Evolutionary conservation across 1,140 invertebrate genomes (phyloP).

Genomic region (Meloidogyne hapla): DNA sequence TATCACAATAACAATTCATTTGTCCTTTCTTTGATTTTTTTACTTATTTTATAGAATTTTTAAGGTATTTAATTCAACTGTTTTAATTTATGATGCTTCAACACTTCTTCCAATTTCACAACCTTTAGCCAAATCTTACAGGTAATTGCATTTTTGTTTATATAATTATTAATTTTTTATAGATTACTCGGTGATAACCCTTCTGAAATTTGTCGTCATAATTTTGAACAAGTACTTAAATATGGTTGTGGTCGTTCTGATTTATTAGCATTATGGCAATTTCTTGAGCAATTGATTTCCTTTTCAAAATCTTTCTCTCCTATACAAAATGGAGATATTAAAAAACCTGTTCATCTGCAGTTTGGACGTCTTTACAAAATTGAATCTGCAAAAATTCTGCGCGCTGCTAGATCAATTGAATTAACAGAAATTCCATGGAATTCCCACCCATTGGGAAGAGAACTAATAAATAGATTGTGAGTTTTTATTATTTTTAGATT

Average conservation of each 20-base stretch:
- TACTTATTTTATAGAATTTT: not conserved
- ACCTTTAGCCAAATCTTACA: constrained; percentile 24
- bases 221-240: constrained; percentile 28
- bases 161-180: not conserved
- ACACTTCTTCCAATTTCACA: constrained; percentile 30
- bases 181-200: constrained; percentile 30
- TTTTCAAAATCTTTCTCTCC: not conserved
- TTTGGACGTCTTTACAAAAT: constrained; percentile 6
- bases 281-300: constrained; percentile 31
- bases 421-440: constrained; percentile 25
- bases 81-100: constrained; percentile 32
- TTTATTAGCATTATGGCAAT: constrained; percentile 34
- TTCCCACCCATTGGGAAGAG: constrained; percentile 29
- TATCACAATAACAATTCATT: too few species aligned
- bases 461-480: constrained; percentile 33
- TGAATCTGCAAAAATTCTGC: not conserved
- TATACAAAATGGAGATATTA: not conserved
- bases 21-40: not conserved
- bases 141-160: not conserved
- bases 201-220: constrained; percentile 35
- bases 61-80: constrained; percentile 31
- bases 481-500: not conserved
- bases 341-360: not conserved
- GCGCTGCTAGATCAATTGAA: not conserved
- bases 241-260: constrained; percentile 9